Conservation (phyloP, 1,140 invertebrate genomes). For the Pogonomyrmex californicus region DNA sequence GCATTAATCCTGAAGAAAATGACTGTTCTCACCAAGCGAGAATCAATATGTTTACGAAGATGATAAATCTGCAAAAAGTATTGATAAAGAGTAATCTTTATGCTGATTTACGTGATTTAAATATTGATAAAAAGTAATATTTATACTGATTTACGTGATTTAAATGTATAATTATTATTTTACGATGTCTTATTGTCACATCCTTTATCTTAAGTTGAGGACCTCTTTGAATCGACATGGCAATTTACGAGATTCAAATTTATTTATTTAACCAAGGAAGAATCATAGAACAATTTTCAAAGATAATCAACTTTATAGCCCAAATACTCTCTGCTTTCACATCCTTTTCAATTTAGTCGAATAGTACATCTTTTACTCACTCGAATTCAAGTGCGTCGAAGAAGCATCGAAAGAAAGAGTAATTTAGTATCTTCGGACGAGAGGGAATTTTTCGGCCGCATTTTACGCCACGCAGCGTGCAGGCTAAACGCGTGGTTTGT, state of each 20-base stretch:
- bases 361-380: neutral
- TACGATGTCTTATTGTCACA: neutral
- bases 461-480: neutral
- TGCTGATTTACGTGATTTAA: neutral
- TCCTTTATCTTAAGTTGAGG: neutral
- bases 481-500: constrained; percentile 67
- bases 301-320: neutral
- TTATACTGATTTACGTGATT: neutral
- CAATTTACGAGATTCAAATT: neutral
- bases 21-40: neutral
- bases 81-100: constrained; percentile 20
- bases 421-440: neutral
- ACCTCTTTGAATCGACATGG: neutral
- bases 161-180: neutral
- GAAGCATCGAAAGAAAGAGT: neutral
- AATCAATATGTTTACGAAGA: neutral
- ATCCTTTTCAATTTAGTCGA: neutral
- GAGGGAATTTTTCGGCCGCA: constrained; percentile 21
- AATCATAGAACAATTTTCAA: neutral
- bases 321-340: neutral
- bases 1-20: neutral
- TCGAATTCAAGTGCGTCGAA: neutral
- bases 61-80: neutral
- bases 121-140: neutral
- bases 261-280: neutral